Conservation (phyloP, 2,113 vertebrate species). For the Tetrax tetrax region DNA sequence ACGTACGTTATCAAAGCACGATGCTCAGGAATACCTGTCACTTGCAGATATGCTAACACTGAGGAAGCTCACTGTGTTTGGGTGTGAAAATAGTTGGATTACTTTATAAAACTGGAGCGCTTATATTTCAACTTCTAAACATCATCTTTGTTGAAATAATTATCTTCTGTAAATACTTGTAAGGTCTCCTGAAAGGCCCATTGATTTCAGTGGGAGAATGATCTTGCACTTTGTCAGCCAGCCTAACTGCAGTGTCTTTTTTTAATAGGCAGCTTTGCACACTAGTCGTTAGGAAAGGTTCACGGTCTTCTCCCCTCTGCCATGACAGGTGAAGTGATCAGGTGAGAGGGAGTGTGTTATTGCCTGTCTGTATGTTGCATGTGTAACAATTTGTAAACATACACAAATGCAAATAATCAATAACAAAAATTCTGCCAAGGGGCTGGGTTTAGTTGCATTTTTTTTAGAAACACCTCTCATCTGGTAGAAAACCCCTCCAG, state of each 20-base stretch:
- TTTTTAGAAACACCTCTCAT: background rate
- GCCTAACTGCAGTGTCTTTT: background rate
- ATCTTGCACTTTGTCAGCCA: background rate
- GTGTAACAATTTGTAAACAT: background rate
- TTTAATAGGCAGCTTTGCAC: background rate
- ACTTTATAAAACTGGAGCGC: rapidly evolving
- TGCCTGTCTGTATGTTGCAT: background rate
- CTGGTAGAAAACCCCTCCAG: background rate
- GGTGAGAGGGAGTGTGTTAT: background rate
- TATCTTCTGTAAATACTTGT: background rate
- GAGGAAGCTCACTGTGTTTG: background rate
- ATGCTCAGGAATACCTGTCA: background rate
- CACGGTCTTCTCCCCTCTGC: background rate
- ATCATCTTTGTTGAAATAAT: background rate
- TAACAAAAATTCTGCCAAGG: background rate
- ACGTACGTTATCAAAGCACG: background rate
- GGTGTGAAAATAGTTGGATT: background rate
- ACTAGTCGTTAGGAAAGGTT: background rate
- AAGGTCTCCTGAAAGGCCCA: background rate
- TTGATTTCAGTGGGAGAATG: background rate
- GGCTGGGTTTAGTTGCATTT: background rate
- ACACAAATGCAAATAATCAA: background rate
- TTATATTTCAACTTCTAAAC: background rate
- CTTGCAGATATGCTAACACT: too few species aligned
- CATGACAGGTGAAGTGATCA: background rate